Percentiles rank a stretch among this genome's conserved stretches.
These are phyloP conservation scores for Paragorgia papillata DNA, from an alignment of 92 coral and sea anemone species.

Conservation along the genomic window DNA sequence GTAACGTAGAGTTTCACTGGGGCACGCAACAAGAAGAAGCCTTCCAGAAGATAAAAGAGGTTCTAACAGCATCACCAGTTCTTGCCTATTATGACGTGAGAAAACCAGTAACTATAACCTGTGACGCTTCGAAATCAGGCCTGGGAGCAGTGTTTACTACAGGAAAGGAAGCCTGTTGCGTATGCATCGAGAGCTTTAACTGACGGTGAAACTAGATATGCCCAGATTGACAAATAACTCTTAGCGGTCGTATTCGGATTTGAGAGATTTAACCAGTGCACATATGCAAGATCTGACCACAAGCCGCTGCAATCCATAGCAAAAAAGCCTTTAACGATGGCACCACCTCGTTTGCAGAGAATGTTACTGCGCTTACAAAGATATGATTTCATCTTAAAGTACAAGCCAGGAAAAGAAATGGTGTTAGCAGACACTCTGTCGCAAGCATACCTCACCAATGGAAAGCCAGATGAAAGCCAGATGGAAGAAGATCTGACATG, in stretches of 20 bases:
- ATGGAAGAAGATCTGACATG: constrained; percentile 65
- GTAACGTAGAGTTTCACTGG: constrained; percentile 22
- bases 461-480: constrained; percentile 27
- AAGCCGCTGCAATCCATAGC: constrained; percentile 30
- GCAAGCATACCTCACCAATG: constrained; percentile 18
- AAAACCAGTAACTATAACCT: constrained; percentile 19
- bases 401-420: constrained; percentile 23
- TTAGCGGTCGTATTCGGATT: not conserved
- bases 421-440: constrained; percentile 38
- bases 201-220: not conserved
- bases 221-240: constrained; percentile 13
- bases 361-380: constrained; percentile 26
- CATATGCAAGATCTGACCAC: constrained; percentile 22
- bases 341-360: constrained; percentile 34
- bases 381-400: constrained; percentile 25
- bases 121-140: constrained; percentile 23
- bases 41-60: constrained; percentile 19
- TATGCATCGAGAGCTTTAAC: constrained; percentile 33
- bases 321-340: constrained; percentile 21
- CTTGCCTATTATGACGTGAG: constrained; percentile 19
- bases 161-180: constrained; percentile 37
- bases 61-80: constrained; percentile 19
- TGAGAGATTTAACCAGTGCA: constrained; percentile 21
- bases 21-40: constrained; percentile 1
- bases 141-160: constrained; percentile 25